Conservation (phyloP, 2,113 vertebrate genomes). For the Sialia sialis region DNA sequence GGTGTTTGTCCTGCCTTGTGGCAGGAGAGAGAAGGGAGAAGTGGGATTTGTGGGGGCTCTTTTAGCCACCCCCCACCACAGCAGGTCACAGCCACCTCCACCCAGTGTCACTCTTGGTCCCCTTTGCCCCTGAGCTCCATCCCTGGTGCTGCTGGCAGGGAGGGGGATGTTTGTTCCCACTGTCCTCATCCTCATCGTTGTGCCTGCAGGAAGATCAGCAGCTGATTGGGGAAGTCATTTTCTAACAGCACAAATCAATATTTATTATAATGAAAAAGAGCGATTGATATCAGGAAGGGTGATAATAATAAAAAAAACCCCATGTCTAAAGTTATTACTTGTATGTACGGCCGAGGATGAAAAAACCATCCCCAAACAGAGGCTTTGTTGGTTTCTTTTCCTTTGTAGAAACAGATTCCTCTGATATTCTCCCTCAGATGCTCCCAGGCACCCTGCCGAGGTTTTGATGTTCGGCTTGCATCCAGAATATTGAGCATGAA, state of each 20-base stretch:
- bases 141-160: background rate
- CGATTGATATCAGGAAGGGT: constrained; percentile 40
- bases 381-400: constrained; percentile 27
- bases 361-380: constrained; percentile 3
- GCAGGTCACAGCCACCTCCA: background rate
- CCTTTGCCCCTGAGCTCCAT: background rate
- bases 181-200: fast-evolving
- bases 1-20: background rate
- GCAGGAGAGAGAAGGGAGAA: background rate
- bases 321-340: constrained; percentile 25
- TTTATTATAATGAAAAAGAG: constrained; percentile 55
- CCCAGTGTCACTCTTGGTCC: too few species aligned
- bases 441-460: constrained; percentile 62
- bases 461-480: constrained; percentile 67
- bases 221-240: constrained; percentile 33
- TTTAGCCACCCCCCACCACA: background rate
- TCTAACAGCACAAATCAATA: constrained; percentile 56
- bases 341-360: constrained; percentile 14
- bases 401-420: constrained; percentile 49
- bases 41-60: background rate
- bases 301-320: constrained; percentile 8
- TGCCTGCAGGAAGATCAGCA: background rate
- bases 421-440: constrained; percentile 45
- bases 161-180: background rate
- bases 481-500: constrained; percentile 71